Evolutionary conservation across 2,888 invertebrate species (phyloP), one percentile per base, ranked within the genome.

Genomic region (Perizoma affinitatum): DNA sequence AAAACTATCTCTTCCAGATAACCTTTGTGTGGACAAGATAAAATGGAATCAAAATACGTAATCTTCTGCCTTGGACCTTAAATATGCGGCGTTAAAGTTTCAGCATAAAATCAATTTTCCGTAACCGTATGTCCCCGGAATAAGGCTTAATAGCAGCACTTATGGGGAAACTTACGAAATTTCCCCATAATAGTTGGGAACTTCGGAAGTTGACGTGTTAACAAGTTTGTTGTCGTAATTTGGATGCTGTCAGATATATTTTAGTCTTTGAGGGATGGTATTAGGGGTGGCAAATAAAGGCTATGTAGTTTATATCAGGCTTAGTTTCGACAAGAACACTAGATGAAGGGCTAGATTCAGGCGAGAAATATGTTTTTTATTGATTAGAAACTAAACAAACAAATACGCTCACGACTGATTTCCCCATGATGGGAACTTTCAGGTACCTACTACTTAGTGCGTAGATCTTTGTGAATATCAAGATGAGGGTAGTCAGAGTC

Each of bases 81-180:
- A 61, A 61, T 54, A 54, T 58, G 62, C 38, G 56, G 61, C 47
- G 46, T 56, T 54, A 50, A 68, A 66, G 54, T 68, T 67, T 63
- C 45, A 54, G 61, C 66, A 61, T 60, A 64, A 69, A 69, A 69
- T 69, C 69, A 69, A 69, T 69, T 66, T 66, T 53, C 60, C 62
- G 57, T 58, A 50, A 63, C 58, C 59, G 63, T 66, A 61, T 65
- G 66, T 60, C 58, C 43, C 59, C 62, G 54, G 56, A 64, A 58
- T 60, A 65, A 60, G 63, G 61, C 64, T 63, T 67, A 67, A 69
- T 67, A 65, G 57, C 53, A 69, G 56, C 67, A 65, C 67, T 69
- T 67, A 67, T 69, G 67, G 49, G 36, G 56, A 43, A 67, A 69
- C 58, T 69, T 67, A 40, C 57, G 40, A 54, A 59, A 58, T 64